A percentile compares a stretch with the other conserved stretches of the same genome.
These are phyloP conservation scores for Andrena praecox DNA, from an alignment of 2,888 invertebrate species.

Conservation along the genomic window DNA sequence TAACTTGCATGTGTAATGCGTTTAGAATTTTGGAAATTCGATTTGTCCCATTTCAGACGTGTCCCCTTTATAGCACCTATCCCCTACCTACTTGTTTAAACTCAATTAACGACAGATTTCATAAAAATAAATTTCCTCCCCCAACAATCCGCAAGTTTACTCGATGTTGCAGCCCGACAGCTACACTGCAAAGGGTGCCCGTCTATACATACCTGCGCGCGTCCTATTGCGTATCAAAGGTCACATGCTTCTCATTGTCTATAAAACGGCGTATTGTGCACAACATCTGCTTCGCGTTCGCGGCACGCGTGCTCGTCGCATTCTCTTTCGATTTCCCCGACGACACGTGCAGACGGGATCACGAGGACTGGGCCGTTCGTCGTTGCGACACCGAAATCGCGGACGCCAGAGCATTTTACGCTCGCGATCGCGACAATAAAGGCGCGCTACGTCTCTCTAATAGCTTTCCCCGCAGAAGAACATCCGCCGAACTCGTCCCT, in stretches of 20 bases:
- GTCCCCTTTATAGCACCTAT: no score
- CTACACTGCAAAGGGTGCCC: background rate
- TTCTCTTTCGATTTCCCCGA: slow-evolving; percentile 14
- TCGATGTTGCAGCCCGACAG: background rate
- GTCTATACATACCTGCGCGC: background rate
- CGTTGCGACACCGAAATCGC: slow-evolving; percentile 3
- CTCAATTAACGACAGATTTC: background rate
- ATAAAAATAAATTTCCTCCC: background rate
- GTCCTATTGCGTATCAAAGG: slow-evolving; percentile 26
- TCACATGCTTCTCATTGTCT: slow-evolving; percentile 48
- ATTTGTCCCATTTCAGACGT: no score
- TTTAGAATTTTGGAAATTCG: no score
- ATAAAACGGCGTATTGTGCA: slow-evolving; percentile 50
- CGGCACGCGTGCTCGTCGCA: slow-evolving; percentile 16
- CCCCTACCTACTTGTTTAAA: background rate
- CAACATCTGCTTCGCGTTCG: slow-evolving; percentile 32
- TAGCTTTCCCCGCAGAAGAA: slow-evolving; percentile 13
- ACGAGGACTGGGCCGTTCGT: slow-evolving; percentile 11
- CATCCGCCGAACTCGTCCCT: slow-evolving; percentile 17
- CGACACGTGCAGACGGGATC: slow-evolving; percentile 25
- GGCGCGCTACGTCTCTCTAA: background rate
- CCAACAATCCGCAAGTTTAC: background rate
- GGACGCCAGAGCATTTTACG: background rate
- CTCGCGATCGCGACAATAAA: slow-evolving; percentile 16
- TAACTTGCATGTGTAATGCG: no score